Evolutionary conservation across 1,140 invertebrate species (phyloP), one percentile per base, ranked within the genome.

Genomic region (Pinna nobilis): DNA sequence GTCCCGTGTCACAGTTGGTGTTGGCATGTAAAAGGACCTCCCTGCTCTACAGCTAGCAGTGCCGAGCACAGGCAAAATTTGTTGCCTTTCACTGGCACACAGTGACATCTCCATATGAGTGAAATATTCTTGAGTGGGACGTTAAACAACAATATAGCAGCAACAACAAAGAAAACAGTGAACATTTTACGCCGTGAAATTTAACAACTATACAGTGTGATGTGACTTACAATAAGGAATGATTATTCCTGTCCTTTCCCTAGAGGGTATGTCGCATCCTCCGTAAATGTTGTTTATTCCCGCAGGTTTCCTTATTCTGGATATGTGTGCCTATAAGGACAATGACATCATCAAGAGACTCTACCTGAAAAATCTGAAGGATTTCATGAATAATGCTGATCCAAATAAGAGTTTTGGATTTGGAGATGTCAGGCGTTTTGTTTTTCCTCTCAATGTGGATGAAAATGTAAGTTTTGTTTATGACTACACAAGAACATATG

Each of bases 311-410:
- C 86, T 96, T 1, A 87, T 93, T 3, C 86, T 97, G 0, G 96
- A 97, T 83, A 91, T 97, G 39, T 96, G 95, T 82, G 92, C 92
- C 60, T 97, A 96, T 83, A 92, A 93, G 70, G 92, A 96, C 90
- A 92, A 95, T 0, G 91, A 93, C 76, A 78, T 91, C 30, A 66
- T 91, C 28, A 84, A 90, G 25, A 85, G 87, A 51, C 83, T 90
- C 13, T 79, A 67, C 25, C n/a, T 80, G 61, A 64, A 80, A 32
- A 70, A 67, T 15, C 25, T 75, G 3, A 30, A 32, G 2, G 33
- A 70, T 28, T 20, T 23, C 2, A 37, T 63, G 11, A 44, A 39
- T 18, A 47, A 39, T 47, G 59, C 33, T 5, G 44, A 64, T 7
- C 23, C 25, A 0, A 51, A 37, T 33, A 41, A 32, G n/a, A 51